phyloP scores from a whole-genome alignment of 53 echinoderm and acorn worm genomes.

The Luidia sarsii region DNA sequence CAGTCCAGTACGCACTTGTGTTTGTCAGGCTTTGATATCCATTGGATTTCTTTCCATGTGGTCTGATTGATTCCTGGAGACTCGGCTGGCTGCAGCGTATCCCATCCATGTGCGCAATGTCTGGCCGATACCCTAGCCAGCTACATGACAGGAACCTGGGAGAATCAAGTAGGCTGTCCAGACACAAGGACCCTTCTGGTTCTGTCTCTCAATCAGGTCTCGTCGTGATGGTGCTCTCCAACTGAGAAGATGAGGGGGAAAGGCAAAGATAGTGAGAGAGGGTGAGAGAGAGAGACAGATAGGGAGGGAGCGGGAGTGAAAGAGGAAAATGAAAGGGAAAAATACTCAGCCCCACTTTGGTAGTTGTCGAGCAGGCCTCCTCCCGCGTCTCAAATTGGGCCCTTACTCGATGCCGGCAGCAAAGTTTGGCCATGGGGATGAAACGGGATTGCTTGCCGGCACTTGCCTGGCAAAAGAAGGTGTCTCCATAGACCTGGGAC shows the following conservation, averaged over 20 bases:
- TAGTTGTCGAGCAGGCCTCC: conserved; percentile 34
- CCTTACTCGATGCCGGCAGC: conserved; percentile 49
- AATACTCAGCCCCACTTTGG: conserved; percentile 55
- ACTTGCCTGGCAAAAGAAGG: background rate
- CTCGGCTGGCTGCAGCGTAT: background rate
- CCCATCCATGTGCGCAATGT: conserved; percentile 3
- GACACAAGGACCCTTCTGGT: conserved; percentile 57
- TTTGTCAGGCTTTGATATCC: background rate
- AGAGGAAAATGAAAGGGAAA: conserved; percentile 5
- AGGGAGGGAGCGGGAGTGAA: background rate
- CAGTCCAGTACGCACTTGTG: too few relatives aligned
- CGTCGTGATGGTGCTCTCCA: conserved; percentile 47
- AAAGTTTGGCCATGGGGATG: conserved; percentile 61
- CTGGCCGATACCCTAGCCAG: conserved; percentile 17
- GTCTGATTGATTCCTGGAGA: background rate
- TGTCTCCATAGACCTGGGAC: background rate
- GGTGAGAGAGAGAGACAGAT: background rate
- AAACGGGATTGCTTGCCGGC: conserved; percentile 17
- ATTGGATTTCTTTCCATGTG: background rate
- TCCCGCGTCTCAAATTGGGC: conserved; percentile 50
- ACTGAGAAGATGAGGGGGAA: background rate
- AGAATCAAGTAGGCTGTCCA: conserved; percentile 53
- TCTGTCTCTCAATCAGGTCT: conserved; percentile 36
- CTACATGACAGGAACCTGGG: background rate
- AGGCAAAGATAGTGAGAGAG: conserved; percentile 8